phyloP scores from a whole-genome alignment of 2,113 vertebrate species.

The Macaca fascicularis region T2T-MFA8v1.1 NC_088387.1:114782001-114782500 shows the following conservation, averaged over 20 bases:
- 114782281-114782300: background rate
- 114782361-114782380: accelerated
- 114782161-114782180: background rate
- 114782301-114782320: accelerated
- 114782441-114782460: background rate
- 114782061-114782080: background rate
- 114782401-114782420: background rate
- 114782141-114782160: background rate
- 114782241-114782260: background rate
- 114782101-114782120: background rate
- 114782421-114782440: accelerated
- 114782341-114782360: accelerated
- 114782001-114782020: no score
- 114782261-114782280: background rate
- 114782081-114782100: no score
- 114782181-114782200: background rate
- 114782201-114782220: background rate
- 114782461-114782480: background rate
- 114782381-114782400: no score
- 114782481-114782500: background rate
- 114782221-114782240: background rate
- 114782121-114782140: background rate
- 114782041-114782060: no score
- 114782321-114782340: no score
- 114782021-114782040: no score